A percentile compares a stretch with the other conserved stretches of the same genome.
Evolutionary conservation across 1,140 invertebrate genomes (phyloP).

Genomic region (Eufriesea mexicana): DNA sequence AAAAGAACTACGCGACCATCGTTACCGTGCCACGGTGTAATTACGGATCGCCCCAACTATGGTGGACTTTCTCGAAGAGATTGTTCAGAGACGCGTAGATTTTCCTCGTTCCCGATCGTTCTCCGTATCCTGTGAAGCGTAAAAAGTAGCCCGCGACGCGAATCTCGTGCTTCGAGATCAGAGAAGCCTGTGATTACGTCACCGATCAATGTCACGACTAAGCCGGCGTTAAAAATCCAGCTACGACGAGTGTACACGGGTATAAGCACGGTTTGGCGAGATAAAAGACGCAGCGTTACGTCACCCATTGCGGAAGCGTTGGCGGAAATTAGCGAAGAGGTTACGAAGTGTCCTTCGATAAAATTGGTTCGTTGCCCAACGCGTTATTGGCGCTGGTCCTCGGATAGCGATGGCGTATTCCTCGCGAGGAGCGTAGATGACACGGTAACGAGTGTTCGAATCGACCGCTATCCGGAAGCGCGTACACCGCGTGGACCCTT

Average conservation of each 20-base stretch:
- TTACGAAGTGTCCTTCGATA: not conserved
- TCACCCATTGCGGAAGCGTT: not conserved
- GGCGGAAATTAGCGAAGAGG: not conserved
- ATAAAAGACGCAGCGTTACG: not conserved
- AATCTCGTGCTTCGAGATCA: no score
- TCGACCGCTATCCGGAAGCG: conserved; percentile 40
- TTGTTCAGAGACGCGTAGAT: no score
- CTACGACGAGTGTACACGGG: no score
- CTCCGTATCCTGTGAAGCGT: not conserved
- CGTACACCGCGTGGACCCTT: not conserved
- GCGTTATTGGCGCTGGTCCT: no score
- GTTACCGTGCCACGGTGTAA: no score
- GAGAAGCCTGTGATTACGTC: no score
- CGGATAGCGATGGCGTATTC: not conserved
- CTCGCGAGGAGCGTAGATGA: not conserved
- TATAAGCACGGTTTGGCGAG: not conserved
- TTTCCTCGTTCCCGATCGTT: not conserved
- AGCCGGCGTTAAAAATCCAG: no score
- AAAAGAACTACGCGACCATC: no score
- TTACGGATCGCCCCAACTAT: no score
- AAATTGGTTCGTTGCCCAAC: not conserved
- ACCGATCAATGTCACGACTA: no score
- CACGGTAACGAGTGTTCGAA: not conserved
- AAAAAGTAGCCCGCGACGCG: no score
- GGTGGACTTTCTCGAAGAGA: no score